A percentile compares a stretch with the other conserved stretches of the same genome.
Conservation (phyloP, 2,888 invertebrate species). For the Blastobasis lacticolella region DNA sequence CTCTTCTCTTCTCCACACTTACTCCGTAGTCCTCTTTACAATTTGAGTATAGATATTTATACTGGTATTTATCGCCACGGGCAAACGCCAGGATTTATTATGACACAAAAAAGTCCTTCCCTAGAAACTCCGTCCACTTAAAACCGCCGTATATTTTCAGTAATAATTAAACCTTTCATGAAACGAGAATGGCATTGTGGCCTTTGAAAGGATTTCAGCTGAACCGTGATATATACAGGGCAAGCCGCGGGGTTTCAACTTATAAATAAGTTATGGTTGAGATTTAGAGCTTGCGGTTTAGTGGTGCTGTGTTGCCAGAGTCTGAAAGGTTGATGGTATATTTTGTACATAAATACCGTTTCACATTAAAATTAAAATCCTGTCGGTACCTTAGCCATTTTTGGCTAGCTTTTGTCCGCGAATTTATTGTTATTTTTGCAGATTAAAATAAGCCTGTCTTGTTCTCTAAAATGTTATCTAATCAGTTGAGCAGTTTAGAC, state of each 20-base stretch:
- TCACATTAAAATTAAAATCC: too few species aligned
- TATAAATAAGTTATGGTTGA: slow-evolving; percentile 13
- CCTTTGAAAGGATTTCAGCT: slow-evolving; percentile 5
- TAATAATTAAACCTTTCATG: slow-evolving; percentile 9
- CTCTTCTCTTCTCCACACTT: too few species aligned
- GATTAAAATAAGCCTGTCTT: not conserved
- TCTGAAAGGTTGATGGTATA: too few species aligned
- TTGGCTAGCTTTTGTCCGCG: too few species aligned
- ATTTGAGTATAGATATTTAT: too few species aligned
- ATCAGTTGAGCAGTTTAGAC: not conserved
- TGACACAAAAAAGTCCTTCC: not conserved
- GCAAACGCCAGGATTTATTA: too few species aligned
- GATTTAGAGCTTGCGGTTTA: slow-evolving; percentile 5
- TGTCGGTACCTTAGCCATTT: too few species aligned
- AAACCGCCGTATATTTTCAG: slow-evolving; percentile 7
- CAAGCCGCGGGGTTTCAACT: slow-evolving; percentile 2
- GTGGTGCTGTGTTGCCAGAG: too few species aligned
- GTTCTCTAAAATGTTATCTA: not conserved
- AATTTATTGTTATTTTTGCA: not conserved
- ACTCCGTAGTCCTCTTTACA: too few species aligned
- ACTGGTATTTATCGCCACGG: too few species aligned
- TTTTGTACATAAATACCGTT: too few species aligned
- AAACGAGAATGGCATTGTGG: slow-evolving; percentile 8
- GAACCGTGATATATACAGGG: slow-evolving; percentile 3
- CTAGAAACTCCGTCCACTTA: not conserved